Conservation (phyloP, 2,797 vertebrate genomes). For the Anolis apletophallus region DNA sequence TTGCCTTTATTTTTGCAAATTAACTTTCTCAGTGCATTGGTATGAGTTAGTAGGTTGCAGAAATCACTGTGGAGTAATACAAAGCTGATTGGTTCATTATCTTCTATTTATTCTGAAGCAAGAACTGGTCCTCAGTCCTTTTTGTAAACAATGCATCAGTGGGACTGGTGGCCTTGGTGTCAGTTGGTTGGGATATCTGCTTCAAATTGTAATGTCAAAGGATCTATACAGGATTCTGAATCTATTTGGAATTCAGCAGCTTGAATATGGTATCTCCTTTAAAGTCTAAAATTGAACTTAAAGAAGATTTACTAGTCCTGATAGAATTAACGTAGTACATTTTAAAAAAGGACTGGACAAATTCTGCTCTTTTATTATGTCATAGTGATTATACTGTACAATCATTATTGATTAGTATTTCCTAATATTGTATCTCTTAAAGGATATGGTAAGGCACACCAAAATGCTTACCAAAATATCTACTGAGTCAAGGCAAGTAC, state of each 20-base stretch:
- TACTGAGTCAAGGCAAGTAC: background rate
- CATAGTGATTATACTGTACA: background rate
- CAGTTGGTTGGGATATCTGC: no score
- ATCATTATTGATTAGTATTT: background rate
- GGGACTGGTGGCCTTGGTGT: no score
- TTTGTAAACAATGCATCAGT: constrained; percentile 40
- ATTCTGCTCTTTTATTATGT: background rate
- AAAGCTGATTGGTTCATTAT: constrained; percentile 19
- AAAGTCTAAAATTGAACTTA: no score
- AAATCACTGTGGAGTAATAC: constrained; percentile 52
- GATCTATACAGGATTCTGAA: no score
- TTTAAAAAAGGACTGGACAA: background rate
- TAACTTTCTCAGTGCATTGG: constrained; percentile 59
- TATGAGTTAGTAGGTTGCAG: constrained; percentile 57
- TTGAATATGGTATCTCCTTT: no score
- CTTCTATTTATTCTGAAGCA: constrained; percentile 43
- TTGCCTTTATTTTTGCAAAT: constrained; percentile 42
- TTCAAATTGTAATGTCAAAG: no score
- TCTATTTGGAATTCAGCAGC: no score
- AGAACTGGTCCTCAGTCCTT: constrained; percentile 44
- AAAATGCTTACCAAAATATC: background rate
- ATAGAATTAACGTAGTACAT: background rate
- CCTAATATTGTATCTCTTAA: background rate
- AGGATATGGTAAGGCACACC: background rate
- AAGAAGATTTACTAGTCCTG: no score